Evolutionary conservation across 2,888 invertebrate species (phyloP).

Genomic region (Busseola fusca): DNA sequence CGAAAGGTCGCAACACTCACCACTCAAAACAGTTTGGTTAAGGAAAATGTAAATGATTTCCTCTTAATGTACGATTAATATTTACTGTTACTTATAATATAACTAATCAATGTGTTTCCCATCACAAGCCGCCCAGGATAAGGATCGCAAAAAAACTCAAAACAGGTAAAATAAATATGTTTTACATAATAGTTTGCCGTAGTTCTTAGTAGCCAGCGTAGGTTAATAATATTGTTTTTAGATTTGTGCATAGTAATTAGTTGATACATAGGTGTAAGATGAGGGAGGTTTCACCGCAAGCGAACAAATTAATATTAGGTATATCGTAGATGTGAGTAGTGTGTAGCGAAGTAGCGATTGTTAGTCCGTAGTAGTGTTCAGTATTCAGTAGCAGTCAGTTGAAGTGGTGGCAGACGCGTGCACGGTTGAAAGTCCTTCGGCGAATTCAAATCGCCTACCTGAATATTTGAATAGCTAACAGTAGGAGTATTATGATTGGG

Average conservation of each 20-base stretch:
- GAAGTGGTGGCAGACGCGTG: slow-evolving; percentile 19
- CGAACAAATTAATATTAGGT: too few relatives aligned
- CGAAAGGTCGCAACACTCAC: slow-evolving; percentile 38
- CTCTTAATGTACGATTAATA: slow-evolving; percentile 13
- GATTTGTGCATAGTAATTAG: neutral
- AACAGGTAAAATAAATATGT: slow-evolving; percentile 40
- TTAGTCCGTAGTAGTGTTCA: slow-evolving; percentile 1
- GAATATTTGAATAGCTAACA: slow-evolving; percentile 16
- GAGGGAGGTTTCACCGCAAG: neutral
- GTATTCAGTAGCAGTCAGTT: neutral
- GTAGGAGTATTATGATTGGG: neutral
- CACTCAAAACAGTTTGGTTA: slow-evolving; percentile 14
- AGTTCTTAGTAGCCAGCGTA: neutral
- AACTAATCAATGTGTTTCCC: slow-evolving; percentile 38
- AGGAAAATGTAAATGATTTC: slow-evolving; percentile 47
- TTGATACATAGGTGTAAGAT: neutral
- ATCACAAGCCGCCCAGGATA: slow-evolving; percentile 49
- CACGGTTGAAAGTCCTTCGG: slow-evolving; percentile 27
- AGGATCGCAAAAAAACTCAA: slow-evolving; percentile 13
- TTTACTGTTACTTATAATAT: neutral
- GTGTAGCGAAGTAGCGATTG: neutral
- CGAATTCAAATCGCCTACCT: slow-evolving; percentile 28
- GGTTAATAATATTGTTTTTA: neutral
- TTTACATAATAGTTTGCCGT: neutral
- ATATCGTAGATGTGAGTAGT: too few relatives aligned